Conservation (phyloP, 1,140 invertebrate species). For the Sminthurides bifidus region DNA sequence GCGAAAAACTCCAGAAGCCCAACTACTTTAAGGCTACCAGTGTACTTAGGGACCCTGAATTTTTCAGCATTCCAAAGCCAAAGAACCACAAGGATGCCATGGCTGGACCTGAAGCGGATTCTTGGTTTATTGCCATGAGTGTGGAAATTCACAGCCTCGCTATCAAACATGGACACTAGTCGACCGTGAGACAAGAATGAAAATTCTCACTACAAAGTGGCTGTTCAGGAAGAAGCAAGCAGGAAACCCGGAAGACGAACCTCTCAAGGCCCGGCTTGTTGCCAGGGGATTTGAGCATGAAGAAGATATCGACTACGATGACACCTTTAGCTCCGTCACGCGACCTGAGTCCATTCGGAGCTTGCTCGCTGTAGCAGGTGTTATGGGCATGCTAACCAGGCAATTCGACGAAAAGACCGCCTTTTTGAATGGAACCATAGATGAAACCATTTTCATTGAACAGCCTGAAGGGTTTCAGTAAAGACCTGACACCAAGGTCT, state of each 20-base stretch:
- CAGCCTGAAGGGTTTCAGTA: conserved; percentile 33
- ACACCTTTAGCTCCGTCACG: conserved; percentile 36
- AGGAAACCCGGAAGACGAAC: conserved; percentile 19
- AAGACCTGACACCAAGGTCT: no score
- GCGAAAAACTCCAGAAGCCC: not conserved
- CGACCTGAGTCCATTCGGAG: conserved; percentile 33
- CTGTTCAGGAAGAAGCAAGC: conserved; percentile 1
- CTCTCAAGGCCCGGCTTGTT: conserved; percentile 35
- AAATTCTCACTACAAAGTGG: conserved; percentile 1
- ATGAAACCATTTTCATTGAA: conserved; percentile 37
- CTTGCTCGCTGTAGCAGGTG: conserved; percentile 33
- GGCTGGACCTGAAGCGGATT: conserved; percentile 28
- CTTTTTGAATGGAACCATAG: conserved; percentile 36
- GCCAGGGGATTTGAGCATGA: conserved; percentile 36
- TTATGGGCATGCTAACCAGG: conserved; percentile 30
- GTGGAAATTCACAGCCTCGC: conserved; percentile 23
- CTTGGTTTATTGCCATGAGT: conserved; percentile 23
- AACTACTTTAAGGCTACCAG: not conserved
- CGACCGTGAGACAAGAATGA: conserved; percentile 23
- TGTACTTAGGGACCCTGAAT: no score
- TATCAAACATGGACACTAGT: conserved; percentile 29
- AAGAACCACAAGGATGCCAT: no score
- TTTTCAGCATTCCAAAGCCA: conserved; percentile 26
- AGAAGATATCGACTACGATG: conserved; percentile 35
- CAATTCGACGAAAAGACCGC: conserved; percentile 39